Base-by-base conservation (phyloP, 2,113 vertebrate genomes). In the Gymnorhina tibicen region DNA sequence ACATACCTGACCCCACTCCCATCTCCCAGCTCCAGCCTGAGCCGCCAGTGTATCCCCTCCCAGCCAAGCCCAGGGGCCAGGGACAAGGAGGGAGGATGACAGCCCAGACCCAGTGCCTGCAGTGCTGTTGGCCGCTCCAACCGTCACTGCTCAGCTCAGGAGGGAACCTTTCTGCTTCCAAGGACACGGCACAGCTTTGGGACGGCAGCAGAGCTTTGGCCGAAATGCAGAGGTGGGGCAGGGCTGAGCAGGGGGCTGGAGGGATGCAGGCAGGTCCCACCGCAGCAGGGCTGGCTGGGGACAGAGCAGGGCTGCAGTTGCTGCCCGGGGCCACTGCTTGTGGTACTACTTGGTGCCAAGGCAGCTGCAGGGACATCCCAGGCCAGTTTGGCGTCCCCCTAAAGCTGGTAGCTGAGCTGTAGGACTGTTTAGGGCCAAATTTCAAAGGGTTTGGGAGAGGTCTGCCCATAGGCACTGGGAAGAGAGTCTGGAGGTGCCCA, bases 301-400 rank as follows among this genome's bases (percentile, higher is more conserved):
- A 79, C 41, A 41, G 66, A 33, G 39, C 55, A 49, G 30, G 28
- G 22, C 50, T 89, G 35, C 2, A 1, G 26, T 3, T 2, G 1
- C 44, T 42, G 22, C 49, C 13, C 2, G 4, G 26, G 42, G 41
- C 39, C 39, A 50, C 52, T 1, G 1, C 37, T 44, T 1, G 0
- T 44, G 59, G 44, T 32, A 41, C 32, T 55, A 3, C 16, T 27
- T 55, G 52, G 58, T 41, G 64, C 50, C 55, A 74, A 53, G 33
- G 24, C 49, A 79, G 58, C 60, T 72, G 35, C 28, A 37, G 55
- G 41, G 28, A 77, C 14, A n/a, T 37, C 8, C 10, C 4, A 9
- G 32, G 35, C 35, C 55, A 59, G 21, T 28, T 39, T 50, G 10
- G 5, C 28, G 2, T 27, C 8, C 14, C 19, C 18, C 15, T 47